Evolutionary conservation across 2,113 vertebrate genomes (phyloP), one percentile per base, ranked within the genome.

Genomic region (Spheniscus mendiculus): DNA sequence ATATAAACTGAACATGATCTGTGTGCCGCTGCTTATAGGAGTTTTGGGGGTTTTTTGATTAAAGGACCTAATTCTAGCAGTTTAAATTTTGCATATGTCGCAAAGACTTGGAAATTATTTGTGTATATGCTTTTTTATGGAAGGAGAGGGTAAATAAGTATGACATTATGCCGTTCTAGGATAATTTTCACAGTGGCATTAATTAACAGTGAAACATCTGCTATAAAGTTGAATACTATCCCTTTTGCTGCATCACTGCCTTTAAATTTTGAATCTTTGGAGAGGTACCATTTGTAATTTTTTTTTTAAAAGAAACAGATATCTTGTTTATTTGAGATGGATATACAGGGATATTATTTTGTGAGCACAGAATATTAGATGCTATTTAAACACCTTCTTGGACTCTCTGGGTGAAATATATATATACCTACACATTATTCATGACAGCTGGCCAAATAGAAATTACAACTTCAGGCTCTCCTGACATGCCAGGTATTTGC

Each of bases 121-220:
- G 47, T 93, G 7, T 53, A 27, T 29, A 1, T 21, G 15, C 1
- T 56, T 50, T 83, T 70, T 74, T 30, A 42, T 52, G 20, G 72
- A 89, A 72, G 10, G 40, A 71, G 92, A 45, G 42, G 6, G 16
- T 89, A 59, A 53, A 34, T 50, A 93, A 92, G 15, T 63, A 62
- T 56, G 17, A 22, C 32, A 25, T 93, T 65, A 65, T 83, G 67
- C 53, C 82, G 26, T 93, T 93, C 13, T 49, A 65, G 82, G 50
- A 32, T n/a, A 50, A 80, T 77, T 87, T 90, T 92, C 63, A 45
- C 38, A 69, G 40, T 47, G 59, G 58, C 15, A 50, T 86, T 92
- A 91, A 91, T 84, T 96, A 97, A 59, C 14, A 22, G 71, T 56
- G 47, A 84, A 91, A 90, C 67, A 90, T 67, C 92, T 97, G 76